Conservation (phyloP, 1,140 invertebrate species). For the Melipona quadrifasciata region DNA sequence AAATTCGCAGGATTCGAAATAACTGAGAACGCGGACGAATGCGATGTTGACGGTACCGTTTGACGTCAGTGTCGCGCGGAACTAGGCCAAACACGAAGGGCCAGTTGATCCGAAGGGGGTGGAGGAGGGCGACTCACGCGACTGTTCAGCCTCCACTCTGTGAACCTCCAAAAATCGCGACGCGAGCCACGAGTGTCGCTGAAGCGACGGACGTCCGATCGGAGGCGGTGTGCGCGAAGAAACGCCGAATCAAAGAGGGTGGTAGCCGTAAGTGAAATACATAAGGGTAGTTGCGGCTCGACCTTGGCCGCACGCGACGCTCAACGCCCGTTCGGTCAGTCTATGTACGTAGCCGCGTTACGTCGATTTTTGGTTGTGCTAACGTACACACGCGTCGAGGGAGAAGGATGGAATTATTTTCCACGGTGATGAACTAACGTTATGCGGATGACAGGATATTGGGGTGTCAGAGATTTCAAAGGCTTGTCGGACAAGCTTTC, state of each 20-base stretch:
- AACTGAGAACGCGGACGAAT: slow-evolving; percentile 12
- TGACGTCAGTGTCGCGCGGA: slow-evolving; percentile 50
- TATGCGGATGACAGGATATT: background rate
- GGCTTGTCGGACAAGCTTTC: background rate
- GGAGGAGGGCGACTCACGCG: slow-evolving; percentile 4
- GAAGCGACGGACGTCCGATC: background rate
- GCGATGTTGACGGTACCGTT: slow-evolving; percentile 11
- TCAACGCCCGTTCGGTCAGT: slow-evolving; percentile 50
- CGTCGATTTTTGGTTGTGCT: slow-evolving; percentile 68
- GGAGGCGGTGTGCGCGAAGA: background rate
- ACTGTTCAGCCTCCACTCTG: background rate
- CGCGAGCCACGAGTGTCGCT: background rate
- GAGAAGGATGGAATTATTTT: background rate
- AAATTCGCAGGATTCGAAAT: too few relatives aligned
- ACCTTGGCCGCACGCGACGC: slow-evolving; percentile 79
- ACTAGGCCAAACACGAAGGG: slow-evolving; percentile 48
- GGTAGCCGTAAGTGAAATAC: slow-evolving; percentile 49
- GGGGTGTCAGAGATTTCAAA: background rate
- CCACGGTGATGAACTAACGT: background rate
- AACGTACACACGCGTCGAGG: background rate
- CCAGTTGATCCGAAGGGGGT: slow-evolving; percentile 32
- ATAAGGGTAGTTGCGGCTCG: slow-evolving; percentile 52
- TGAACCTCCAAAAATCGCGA: background rate
- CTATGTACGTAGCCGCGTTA: slow-evolving; percentile 39
- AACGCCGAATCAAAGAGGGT: background rate